Conservation (phyloP, 2,797 vertebrate species). For the Tamandua tetradactyla region DNA sequence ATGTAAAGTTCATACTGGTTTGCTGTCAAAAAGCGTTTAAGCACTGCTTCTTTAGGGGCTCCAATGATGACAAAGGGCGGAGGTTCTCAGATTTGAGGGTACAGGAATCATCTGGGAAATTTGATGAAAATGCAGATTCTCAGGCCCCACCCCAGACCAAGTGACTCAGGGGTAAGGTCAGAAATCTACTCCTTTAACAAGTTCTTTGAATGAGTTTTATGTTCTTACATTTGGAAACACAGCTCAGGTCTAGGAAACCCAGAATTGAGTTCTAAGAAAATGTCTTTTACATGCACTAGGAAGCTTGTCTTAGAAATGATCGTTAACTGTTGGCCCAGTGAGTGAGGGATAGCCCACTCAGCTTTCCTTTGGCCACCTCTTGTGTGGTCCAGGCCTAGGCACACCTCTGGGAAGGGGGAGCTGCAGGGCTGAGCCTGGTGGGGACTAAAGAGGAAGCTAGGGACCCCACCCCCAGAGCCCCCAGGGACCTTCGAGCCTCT, state of each 20-base stretch:
- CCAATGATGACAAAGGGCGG: background rate
- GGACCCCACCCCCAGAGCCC: too few relatives aligned
- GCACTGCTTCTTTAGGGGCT: background rate
- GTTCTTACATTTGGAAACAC: conserved; percentile 7
- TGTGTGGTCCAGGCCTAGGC: background rate
- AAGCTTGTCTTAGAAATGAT: background rate
- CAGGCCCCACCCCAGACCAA: background rate
- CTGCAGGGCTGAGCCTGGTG: background rate
- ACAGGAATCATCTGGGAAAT: background rate
- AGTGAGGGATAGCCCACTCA: background rate
- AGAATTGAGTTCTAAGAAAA: background rate
- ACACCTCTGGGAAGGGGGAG: background rate
- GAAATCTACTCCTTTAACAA: background rate
- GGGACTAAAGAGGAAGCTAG: background rate
- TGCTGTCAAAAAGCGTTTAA: background rate
- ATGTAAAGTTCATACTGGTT: conserved; percentile 20
- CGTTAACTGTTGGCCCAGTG: background rate
- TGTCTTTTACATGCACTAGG: background rate
- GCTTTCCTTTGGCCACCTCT: background rate
- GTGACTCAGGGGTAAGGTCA: background rate
- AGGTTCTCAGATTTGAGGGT: background rate
- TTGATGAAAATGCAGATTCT: background rate
- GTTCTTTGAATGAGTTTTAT: background rate
- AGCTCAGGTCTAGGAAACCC: background rate
- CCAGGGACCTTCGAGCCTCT: background rate